Conservation (phyloP, 1,140 invertebrate species). For the Cyclina sinensis region DNA sequence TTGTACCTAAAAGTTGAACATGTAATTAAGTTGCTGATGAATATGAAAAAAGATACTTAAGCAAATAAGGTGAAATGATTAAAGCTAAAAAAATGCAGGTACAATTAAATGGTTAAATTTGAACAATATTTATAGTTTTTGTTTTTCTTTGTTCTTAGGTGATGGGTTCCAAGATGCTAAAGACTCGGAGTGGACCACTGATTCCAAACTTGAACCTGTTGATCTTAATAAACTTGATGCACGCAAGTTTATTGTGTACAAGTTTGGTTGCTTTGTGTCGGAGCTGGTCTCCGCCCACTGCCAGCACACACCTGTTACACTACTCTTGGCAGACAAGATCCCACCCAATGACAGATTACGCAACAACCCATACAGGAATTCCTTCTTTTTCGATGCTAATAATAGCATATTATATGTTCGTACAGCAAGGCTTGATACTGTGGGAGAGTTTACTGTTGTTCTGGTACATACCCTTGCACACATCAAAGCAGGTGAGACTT, state of each 20-base stretch:
- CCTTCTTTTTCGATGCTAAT: constrained; percentile 85
- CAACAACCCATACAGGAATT: constrained; percentile 83
- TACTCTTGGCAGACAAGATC: constrained; percentile 83
- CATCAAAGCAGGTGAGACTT: constrained; percentile 82
- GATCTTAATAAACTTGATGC: constrained; percentile 83
- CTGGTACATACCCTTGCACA: constrained; percentile 84
- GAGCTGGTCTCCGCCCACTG: constrained; percentile 80
- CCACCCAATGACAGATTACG: constrained; percentile 80
- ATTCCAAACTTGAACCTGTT: constrained; percentile 81
- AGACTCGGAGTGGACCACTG: constrained; percentile 81
- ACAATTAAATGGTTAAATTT: too few species aligned
- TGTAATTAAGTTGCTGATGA: too few species aligned
- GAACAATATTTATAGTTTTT: too few species aligned
- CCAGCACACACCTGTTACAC: constrained; percentile 80
- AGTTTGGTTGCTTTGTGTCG: constrained; percentile 83
- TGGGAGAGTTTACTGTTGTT: constrained; percentile 84
- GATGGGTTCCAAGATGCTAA: constrained; percentile 80
- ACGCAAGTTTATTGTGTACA: constrained; percentile 84
- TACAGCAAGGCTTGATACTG: constrained; percentile 79
- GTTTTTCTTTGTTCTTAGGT: too few species aligned
- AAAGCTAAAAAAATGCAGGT: too few species aligned
- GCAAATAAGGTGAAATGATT: too few species aligned
- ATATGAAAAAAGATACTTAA: too few species aligned
- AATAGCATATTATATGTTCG: constrained; percentile 84
- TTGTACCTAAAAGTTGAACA: too few species aligned